These are phyloP conservation scores for Lycophotia porphyrea DNA, from an alignment of 2,888 invertebrate genomes.

Conservation along the genomic window DNA sequence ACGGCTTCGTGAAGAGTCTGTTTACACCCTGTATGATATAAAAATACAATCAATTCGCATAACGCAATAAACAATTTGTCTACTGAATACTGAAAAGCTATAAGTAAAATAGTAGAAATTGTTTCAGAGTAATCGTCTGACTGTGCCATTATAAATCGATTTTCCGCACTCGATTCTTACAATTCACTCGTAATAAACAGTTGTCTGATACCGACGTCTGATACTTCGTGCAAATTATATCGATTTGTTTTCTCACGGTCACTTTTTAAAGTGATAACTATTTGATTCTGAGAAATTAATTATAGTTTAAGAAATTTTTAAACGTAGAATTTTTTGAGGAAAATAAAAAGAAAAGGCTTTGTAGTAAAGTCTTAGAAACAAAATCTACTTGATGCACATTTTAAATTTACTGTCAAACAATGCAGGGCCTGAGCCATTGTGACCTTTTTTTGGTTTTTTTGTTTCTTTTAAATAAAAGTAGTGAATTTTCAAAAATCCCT, in stretches of 20 bases:
- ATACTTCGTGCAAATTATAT: constrained; percentile 45
- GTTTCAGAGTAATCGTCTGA: constrained; percentile 24
- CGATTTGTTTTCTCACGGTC: constrained; percentile 31
- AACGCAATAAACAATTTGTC: constrained; percentile 3
- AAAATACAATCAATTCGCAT: no score
- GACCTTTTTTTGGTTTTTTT: no score
- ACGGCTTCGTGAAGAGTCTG: no score
- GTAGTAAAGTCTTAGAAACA: not conserved
- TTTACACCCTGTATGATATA: no score
- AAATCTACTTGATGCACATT: not conserved
- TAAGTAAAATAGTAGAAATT: constrained; percentile 15
- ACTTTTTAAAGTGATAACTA: constrained; percentile 17
- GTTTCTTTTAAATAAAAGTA: no score
- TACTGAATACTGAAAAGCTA: constrained; percentile 6
- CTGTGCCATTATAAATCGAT: constrained; percentile 48
- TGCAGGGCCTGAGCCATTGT: no score
- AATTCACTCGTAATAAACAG: constrained; percentile 38
- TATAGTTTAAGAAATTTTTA: not conserved
- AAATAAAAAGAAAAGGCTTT: no score
- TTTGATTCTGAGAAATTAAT: not conserved
- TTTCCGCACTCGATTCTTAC: constrained; percentile 49
- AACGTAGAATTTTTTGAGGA: not conserved
- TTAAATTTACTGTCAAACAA: not conserved
- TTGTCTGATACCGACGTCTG: constrained; percentile 20
- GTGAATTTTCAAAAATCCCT: no score